Evolutionary conservation across 1,140 invertebrate genomes (phyloP).

Genomic region (Musca vetustissima): DNA sequence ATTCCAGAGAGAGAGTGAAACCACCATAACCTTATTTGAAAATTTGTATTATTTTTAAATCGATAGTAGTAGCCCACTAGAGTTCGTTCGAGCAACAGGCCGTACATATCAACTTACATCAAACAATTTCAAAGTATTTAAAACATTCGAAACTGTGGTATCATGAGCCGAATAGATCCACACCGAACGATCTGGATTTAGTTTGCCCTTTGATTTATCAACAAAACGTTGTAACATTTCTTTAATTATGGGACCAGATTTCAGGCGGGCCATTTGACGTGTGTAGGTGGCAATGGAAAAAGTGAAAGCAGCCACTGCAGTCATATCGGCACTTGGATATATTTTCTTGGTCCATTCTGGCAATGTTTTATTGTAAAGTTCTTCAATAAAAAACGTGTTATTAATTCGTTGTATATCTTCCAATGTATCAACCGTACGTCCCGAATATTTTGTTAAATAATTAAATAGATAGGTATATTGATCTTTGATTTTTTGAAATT

Average conservation of each 20-base stretch:
- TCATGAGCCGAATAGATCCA: constrained; percentile 83
- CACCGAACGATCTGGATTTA: constrained; percentile 63
- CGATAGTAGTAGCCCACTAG: too few relatives aligned
- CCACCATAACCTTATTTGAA: too few relatives aligned
- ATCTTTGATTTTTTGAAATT: constrained; percentile 62
- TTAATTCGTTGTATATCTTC: constrained; percentile 65
- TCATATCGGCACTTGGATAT: constrained; percentile 57
- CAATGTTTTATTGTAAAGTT: constrained; percentile 64
- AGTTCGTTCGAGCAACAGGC: too few relatives aligned
- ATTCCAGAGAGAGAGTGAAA: too few relatives aligned
- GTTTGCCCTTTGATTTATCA: constrained; percentile 49
- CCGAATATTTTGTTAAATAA: constrained; percentile 66
- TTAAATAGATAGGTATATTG: constrained; percentile 66
- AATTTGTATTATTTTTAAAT: too few relatives aligned
- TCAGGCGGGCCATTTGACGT: constrained; percentile 59
- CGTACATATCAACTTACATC: constrained; percentile 61
- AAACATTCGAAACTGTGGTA: constrained; percentile 74
- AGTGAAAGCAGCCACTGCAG: constrained; percentile 58
- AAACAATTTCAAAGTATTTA: constrained; percentile 74
- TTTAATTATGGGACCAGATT: constrained; percentile 67
- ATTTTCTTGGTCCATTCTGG: constrained; percentile 71
- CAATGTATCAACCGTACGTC: constrained; percentile 60
- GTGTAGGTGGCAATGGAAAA: constrained; percentile 60
- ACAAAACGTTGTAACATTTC: constrained; percentile 65
- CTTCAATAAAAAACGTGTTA: constrained; percentile 70